Base-by-base conservation (phyloP, 2,797 vertebrate genomes). In the Hippocampus kuda region DNA sequence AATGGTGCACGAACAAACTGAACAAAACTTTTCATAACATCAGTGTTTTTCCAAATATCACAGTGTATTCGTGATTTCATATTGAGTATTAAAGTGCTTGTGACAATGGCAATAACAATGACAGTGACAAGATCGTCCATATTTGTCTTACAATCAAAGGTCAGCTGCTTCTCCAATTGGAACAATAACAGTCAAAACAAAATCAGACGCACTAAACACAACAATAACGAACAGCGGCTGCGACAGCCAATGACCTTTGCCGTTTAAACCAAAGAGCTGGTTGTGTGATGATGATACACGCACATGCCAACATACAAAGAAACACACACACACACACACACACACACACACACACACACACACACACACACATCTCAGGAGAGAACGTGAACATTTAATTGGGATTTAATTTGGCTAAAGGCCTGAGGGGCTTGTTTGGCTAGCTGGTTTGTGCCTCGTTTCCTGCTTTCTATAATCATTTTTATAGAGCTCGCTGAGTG, bases 181-280 rank as follows among this genome's bases (percentile, higher is more conserved):
- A 84, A 83, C 80, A 76, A 83, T 78, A 73, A 79, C 70, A 83
- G 87, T 88, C 85, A 88, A 86, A 88, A 88, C 85, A 89, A 81
- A 81, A 85, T 83, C 86, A 83, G 76, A 82, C 81, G 71, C 77
- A 78, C 81, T 88, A 81, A 84, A 82, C 77, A 63, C 48, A 80
- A 79, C 74, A 78, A 80, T 80, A 83, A 84, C 86, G 78, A 79
- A 49, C 72, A 84, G 41, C 20, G 26, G 73, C 77, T 81, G 76
- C 74, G 85, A 87, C 85, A 86, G 79, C 72, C 72, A 82, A 79
- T 87, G 85, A 88, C 88, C 85, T 88, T 89, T 88, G 77, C 65
- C 26, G 80, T 86, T 84, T 78, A 26, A 72, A 75, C n/a, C 26
- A 68, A 75, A 53, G 75, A 85, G 79, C 85, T 87, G 88, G 87